Evolutionary conservation across 2,888 invertebrate genomes (phyloP), one percentile per base, ranked within the genome.

Genomic region (Nemoura dubitans): DNA sequence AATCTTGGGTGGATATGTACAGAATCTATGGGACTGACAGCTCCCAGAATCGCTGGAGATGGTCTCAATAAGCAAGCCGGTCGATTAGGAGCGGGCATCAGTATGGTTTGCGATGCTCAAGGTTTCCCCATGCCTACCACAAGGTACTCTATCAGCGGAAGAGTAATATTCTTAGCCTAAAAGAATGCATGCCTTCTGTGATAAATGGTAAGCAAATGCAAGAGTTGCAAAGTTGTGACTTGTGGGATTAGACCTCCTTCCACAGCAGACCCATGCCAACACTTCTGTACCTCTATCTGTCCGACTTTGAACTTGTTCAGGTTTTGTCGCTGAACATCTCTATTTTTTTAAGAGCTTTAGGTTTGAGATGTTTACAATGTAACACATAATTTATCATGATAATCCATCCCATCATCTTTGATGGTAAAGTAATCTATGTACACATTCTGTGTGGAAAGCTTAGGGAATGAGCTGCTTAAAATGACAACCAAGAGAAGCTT

Each of bases 61-160:
- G 92, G 92, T 89, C 91, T 91, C 89, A 91, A 92, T 87, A 89
- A 89, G 86, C 88, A 89, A 77, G 89, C 85, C 85, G 88, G 89
- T 59, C 86, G 88, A 27, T 82, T 85, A 27, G 87, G 88, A 28
- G 86, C 85, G 86, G 87, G 88, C 84, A 81, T 90, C 76, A 89
- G 89, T 85, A 88, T 90, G 83, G 90, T 93, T 36, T 94, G 94
- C 89, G 92, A 93, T 88, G 93, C 93, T 6, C 94, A 94, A 90
- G 92, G 93, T 0, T 93, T 92, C 90, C 94, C 94, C 21, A 91
- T 92, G 27, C 94, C 94, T 21, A 90, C 91, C 85, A 93, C 93
- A 92, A 93, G 94, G 94, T 93, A 92, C 90, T 88, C 87, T 80
- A 28, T 6, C 81, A 89, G 92, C 28, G 29, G 29, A 30, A 1